Evolutionary conservation across 2,113 vertebrate genomes (phyloP).

Genomic region (Rhegmatorhina hoffmannsi): DNA sequence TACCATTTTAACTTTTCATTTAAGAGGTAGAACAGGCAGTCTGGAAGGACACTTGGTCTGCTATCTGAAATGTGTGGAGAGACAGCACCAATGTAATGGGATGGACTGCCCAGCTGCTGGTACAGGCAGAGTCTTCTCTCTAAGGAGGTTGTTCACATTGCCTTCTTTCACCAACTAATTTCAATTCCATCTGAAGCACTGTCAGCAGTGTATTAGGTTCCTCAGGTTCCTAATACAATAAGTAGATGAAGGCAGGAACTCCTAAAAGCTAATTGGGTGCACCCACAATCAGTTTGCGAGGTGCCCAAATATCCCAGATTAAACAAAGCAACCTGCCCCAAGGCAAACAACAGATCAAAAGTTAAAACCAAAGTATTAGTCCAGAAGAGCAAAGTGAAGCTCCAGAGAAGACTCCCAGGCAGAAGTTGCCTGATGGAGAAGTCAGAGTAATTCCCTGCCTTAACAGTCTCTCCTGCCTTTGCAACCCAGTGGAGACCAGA

Average conservation of each 20-base stretch:
- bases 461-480: neutral
- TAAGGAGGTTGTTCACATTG: neutral
- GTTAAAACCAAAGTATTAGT: neutral
- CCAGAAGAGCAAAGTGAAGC: neutral
- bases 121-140: neutral
- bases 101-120: neutral
- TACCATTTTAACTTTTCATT: neutral
- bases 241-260: slow-evolving; percentile 6
- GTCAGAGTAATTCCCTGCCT: neutral
- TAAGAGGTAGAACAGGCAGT: neutral
- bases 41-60: neutral
- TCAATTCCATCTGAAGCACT: neutral
- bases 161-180: neutral
- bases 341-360: neutral
- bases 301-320: neutral
- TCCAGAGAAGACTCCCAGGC: neutral
- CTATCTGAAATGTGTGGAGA: neutral
- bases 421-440: neutral
- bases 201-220: neutral
- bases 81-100: neutral
- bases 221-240: neutral
- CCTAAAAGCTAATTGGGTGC: neutral
- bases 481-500: neutral
- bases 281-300: neutral
- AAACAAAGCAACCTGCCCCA: neutral